phyloP scores from a whole-genome alignment of 2,797 vertebrate genomes.

The Decapterus maruadsi region DNA sequence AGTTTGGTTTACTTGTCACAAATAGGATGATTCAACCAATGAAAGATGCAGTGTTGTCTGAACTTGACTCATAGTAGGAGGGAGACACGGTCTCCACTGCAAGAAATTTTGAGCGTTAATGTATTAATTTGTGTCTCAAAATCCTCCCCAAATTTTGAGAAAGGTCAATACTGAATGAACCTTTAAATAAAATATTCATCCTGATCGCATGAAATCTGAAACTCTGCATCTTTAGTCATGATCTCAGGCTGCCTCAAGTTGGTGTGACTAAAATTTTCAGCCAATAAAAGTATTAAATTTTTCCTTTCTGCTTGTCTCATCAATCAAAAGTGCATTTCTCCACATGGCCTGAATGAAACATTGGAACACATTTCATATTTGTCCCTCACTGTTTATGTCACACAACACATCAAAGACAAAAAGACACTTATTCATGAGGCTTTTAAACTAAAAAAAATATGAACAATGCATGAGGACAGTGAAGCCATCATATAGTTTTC shows the following conservation, averaged over 20 bases:
- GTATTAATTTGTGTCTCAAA: neutral
- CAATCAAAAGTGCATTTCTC: neutral
- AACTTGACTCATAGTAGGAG: neutral
- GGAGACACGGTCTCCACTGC: neutral
- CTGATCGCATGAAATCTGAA: neutral
- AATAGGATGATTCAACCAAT: neutral
- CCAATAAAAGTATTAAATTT: neutral
- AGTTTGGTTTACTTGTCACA: neutral
- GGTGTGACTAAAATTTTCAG: neutral
- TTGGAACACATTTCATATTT: neutral
- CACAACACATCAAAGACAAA: neutral
- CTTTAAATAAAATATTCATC: neutral
- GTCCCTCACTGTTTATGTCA: neutral
- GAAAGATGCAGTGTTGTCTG: neutral
- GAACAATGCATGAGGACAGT: slow-evolving; percentile 28
- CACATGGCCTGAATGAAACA: neutral
- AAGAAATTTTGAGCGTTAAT: neutral
- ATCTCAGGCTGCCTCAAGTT: slow-evolving; percentile 2
- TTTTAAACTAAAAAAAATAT: slow-evolving; percentile 6
- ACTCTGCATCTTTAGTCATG: neutral
- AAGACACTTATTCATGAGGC: neutral
- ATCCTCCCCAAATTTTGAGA: neutral
- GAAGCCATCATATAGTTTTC: slow-evolving; percentile 30
- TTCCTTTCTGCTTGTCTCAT: neutral
- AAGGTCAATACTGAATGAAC: neutral